Base-by-base conservation (phyloP, 2,888 invertebrate species). In the Eupithecia inturbata region DNA sequence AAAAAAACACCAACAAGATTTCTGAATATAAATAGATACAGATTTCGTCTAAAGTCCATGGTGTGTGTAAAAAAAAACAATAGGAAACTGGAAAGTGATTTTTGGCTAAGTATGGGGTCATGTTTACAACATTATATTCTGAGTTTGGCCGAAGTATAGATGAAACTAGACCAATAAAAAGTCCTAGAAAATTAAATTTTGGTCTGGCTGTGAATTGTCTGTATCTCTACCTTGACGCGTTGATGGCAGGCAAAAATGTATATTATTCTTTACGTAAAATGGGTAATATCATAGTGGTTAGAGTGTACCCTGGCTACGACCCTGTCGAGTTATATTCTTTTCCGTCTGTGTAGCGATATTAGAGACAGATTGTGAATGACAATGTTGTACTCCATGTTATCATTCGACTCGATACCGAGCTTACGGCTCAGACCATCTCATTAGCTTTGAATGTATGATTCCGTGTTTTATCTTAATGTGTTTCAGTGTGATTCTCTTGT, bases 371-470 rank as follows among this genome's bases (percentile, higher is more conserved):
- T 89, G 90, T 89, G 89, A 89, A 89, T 92, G 89, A 90, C 80
- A 85, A 87, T 87, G 90, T 89, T 93, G 89, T 88, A 85, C 80
- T 92, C 91, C 86, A 85, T 93, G 93, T 93, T 80, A 88, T 91
- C 93, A 92, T 90, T 87, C 84, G 80, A 89, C 83, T 85, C 80
- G 73, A 83, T 79, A 81, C 81, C 75, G 78, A 77, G 80, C 78
- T 76, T 80, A 81, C 71, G 76, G 80, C 82, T 81, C 79, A 72
- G 82, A 76, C 85, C 91, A 92, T 91, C 84, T 88, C 91, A 92
- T 90, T 87, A 87, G 93, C 93, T 93, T 94, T 93, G 88, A 90
- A 89, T 94, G 93, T 92, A 83, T 88, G 88, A 88, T 86, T 88
- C 88, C 85, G 70, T 80, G 79, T 79, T 79, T 77, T 71, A 67